Base-by-base conservation (phyloP, 1,140 invertebrate species). In the Dicyema japonicum region DNA sequence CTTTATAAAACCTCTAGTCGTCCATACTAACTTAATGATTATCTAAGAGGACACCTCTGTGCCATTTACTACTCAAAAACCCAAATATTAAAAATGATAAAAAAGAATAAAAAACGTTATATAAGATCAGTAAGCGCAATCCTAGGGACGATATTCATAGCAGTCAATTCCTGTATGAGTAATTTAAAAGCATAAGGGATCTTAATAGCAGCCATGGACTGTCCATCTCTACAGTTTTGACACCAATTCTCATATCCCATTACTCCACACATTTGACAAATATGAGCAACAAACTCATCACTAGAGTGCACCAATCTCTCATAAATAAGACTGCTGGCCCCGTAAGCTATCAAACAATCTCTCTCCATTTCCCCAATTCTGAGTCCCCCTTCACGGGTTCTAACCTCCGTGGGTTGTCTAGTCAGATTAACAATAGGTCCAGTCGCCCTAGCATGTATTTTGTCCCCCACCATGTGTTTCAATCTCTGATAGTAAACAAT, bases 121-220 rank as follows among this genome's bases (percentile, higher is more conserved):
- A n/a, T n/a, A n/a, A n/a, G n/a, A n/a, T n/a, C n/a, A 9, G 44
- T 69, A 11, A 90, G 54, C 37, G 22, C 15, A 4, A 30, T 4
- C 14, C 71, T 61, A 4, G 82, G 78, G 5, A 80, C 67, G 40
- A 97, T 82, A 50, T 90, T 92, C 82, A 97, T 97, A 1, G 75
- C 69, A 40, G 78, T 71, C 1, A 97, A 53, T 50, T 97, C 88
- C 49, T 94, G 82, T 44, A 94, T 76, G 2, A 97, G 58, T 31
- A 97, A 54, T 56, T 97, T 97, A 48, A 76, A 92, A n/a, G 85
- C 85, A 51, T 97, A 97, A 0, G 88, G 85, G 57, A 97, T 85
- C 21, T 69, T 67, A 33, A 97, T 70, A 8, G 69, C 68, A 1
- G 75, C 74, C 5, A 94, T 69, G 33, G 67, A 61, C 3, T 62